Conservation (phyloP, 37 sponge, comb jelly and placozoan genomes). For the Amphimedon queenslandica region DNA sequence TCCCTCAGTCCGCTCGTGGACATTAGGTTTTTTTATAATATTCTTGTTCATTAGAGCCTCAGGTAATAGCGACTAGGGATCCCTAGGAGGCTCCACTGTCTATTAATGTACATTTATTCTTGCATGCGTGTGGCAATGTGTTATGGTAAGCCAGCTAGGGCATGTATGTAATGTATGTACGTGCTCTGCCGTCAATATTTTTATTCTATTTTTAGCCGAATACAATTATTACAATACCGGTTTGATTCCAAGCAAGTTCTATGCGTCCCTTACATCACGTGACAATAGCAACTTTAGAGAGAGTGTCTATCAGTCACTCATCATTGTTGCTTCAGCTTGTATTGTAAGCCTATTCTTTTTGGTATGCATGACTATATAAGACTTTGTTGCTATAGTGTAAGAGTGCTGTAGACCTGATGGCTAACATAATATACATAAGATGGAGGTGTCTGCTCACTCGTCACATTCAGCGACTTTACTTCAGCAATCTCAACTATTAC, state of each 20-base stretch:
- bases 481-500: slow-evolving; percentile 55
- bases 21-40: slow-evolving; percentile 39
- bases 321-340: slow-evolving; percentile 52
- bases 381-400: slow-evolving; percentile 76
- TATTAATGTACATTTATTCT: too few relatives aligned
- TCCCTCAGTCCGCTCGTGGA: slow-evolving; percentile 44
- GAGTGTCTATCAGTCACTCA: slow-evolving; percentile 45
- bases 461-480: slow-evolving; percentile 54
- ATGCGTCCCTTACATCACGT: slow-evolving; percentile 42
- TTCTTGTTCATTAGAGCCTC: slow-evolving; percentile 43
- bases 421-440: slow-evolving; percentile 63
- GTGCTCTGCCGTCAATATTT: too few relatives aligned
- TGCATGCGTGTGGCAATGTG: too few relatives aligned
- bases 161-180: too few relatives aligned
- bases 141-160: too few relatives aligned
- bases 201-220: slow-evolving; percentile 45
- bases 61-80: slow-evolving; percentile 42
- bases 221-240: slow-evolving; percentile 78
- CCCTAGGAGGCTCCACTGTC: too few relatives aligned
- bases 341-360: slow-evolving; percentile 55
- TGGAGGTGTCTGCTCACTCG: slow-evolving; percentile 56
- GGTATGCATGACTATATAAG: too few relatives aligned
- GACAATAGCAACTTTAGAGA: slow-evolving; percentile 56
- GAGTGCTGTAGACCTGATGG: slow-evolving; percentile 44
- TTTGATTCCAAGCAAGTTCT: slow-evolving; percentile 80